phyloP scores from a whole-genome alignment of 2,797 vertebrate species.

The Thalassophryne amazonica region DNA sequence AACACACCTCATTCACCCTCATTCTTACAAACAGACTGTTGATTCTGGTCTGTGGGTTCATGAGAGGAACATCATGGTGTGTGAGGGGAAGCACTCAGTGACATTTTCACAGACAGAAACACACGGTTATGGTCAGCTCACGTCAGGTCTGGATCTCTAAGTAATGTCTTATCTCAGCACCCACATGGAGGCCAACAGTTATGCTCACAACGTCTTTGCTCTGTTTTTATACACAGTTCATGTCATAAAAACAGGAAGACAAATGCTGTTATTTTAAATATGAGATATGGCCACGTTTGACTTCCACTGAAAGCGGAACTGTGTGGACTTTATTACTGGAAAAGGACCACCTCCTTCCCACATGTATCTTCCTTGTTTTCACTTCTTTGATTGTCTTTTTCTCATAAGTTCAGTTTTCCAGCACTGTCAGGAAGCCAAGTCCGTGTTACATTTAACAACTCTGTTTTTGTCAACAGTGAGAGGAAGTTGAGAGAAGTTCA shows the following conservation, averaged over 20 bases:
- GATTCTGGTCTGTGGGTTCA: not conserved
- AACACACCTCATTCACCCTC: not conserved
- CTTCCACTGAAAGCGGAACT: constrained; percentile 72
- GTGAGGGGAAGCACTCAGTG: constrained; percentile 12
- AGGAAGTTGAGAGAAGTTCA: not conserved
- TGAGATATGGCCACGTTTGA: constrained; percentile 43
- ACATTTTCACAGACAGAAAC: not conserved
- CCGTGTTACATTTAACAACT: not conserved
- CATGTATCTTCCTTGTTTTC: constrained; percentile 20
- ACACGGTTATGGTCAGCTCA: constrained; percentile 3
- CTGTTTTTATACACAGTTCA: not conserved
- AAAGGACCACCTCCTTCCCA: constrained; percentile 38
- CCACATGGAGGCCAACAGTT: not conserved
- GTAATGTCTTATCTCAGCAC: not conserved
- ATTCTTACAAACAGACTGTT: not conserved
- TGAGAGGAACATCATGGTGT: not conserved
- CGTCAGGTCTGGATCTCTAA: constrained; percentile 6
- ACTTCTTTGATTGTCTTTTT: constrained; percentile 1
- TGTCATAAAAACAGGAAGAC: constrained; percentile 64
- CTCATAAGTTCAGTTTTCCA: constrained; percentile 27
- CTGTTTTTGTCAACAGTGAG: not conserved
- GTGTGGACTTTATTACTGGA: constrained; percentile 48
- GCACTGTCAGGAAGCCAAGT: not conserved
- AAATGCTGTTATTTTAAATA: constrained; percentile 49
- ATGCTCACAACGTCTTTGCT: not conserved